Evolutionary conservation across 2,888 invertebrate species (phyloP).

Genomic region (Galerucella calmariensis): DNA sequence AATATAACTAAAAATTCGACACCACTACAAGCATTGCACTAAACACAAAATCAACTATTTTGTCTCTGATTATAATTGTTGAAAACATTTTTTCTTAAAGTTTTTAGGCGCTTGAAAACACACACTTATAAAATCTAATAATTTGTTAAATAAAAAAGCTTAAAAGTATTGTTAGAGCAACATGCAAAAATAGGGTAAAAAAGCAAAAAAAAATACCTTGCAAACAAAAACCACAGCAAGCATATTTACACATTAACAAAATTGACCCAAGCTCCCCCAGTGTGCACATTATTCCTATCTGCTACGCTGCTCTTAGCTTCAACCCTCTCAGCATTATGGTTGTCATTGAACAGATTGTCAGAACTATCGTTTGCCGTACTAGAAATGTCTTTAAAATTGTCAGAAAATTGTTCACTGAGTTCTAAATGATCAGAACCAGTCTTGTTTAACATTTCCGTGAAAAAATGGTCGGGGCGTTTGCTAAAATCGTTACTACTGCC

Average conservation of each 20-base stretch:
- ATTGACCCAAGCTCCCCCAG: conserved; percentile 64
- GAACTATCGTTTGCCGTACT: conserved; percentile 43
- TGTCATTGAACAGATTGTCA: conserved; percentile 44
- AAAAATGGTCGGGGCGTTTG: conserved; percentile 48
- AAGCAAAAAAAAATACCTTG: conserved; percentile 53
- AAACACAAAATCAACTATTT: not conserved
- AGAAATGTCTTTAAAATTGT: conserved; percentile 49
- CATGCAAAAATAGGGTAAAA: conserved; percentile 48
- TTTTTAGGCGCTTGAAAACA: not conserved
- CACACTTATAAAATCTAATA: conserved; percentile 14
- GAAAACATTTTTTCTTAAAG: not conserved
- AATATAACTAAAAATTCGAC: no score
- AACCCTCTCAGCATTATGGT: conserved; percentile 36
- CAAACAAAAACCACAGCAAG: conserved; percentile 58
- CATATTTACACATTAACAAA: conserved; percentile 66
- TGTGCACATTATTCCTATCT: conserved; percentile 46
- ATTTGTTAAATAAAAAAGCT: conserved; percentile 32
- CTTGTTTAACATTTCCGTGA: conserved; percentile 41
- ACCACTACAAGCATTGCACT: not conserved
- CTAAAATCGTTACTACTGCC: conserved; percentile 38
- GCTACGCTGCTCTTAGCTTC: conserved; percentile 40
- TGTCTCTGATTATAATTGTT: not conserved
- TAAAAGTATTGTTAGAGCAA: conserved; percentile 42
- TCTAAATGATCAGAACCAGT: conserved; percentile 32
- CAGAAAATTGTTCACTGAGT: conserved; percentile 48